These are phyloP conservation scores for Mythimna loreyi DNA, from an alignment of 2,888 invertebrate species.

Conservation along the genomic window DNA sequence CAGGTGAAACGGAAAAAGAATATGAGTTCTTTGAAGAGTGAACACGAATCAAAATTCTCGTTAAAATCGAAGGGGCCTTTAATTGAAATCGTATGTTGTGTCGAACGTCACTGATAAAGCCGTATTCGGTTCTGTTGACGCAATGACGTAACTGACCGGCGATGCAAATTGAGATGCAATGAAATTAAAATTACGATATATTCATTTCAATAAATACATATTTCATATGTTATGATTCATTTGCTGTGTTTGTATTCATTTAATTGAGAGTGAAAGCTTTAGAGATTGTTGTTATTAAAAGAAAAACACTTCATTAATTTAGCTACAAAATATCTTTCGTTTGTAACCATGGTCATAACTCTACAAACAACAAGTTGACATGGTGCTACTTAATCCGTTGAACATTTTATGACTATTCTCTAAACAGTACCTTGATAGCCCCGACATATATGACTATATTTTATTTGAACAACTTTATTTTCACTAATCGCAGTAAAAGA, in stretches of 20 bases:
- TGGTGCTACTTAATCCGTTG: conserved; percentile 66
- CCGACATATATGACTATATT: conserved; percentile 69
- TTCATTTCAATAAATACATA: conserved; percentile 38
- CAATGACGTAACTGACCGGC: conserved; percentile 69
- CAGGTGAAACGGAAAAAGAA: conserved; percentile 63
- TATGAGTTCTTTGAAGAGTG: conserved; percentile 76
- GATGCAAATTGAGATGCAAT: conserved; percentile 77
- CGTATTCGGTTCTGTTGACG: conserved; percentile 76
- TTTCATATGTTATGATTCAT: conserved; percentile 36
- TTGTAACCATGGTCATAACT: background rate
- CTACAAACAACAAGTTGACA: conserved; percentile 62
- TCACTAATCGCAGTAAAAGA: conserved; percentile 14
- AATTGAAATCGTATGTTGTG: conserved; percentile 90
- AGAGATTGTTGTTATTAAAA: conserved; percentile 2
- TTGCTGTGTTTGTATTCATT: conserved; percentile 13
- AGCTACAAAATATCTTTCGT: background rate
- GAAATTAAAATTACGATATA: conserved; percentile 53
- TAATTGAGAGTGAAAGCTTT: conserved; percentile 32
- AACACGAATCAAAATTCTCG: conserved; percentile 82
- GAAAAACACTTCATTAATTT: background rate
- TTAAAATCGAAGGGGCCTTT: conserved; percentile 86
- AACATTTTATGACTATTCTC: conserved; percentile 71
- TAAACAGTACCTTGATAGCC: conserved; percentile 56
- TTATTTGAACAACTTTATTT: conserved; percentile 65
- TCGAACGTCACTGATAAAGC: conserved; percentile 84